Evolutionary conservation across 2,797 vertebrate genomes (phyloP).

Genomic region (Peromyscus nudipes): DNA sequence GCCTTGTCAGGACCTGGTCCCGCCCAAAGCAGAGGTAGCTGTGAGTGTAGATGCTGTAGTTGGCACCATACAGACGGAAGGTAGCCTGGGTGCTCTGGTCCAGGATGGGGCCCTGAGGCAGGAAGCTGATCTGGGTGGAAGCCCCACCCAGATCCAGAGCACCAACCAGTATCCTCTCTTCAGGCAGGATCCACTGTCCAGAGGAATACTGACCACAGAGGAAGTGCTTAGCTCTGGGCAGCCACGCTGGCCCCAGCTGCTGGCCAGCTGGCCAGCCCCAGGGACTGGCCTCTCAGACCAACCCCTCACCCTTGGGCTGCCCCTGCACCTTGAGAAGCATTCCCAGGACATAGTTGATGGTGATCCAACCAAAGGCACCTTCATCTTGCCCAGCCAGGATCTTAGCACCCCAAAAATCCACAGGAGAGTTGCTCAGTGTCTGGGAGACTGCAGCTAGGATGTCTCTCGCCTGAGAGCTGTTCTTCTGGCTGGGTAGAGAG

Average conservation of each 20-base stretch:
- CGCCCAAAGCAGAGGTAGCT: constrained; percentile 95
- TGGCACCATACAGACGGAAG: constrained; percentile 91
- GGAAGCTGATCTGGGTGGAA: constrained; percentile 94
- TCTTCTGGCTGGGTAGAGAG: constrained; percentile 69
- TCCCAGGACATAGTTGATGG: constrained; percentile 94
- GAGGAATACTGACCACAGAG: constrained; percentile 91
- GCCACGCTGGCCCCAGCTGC: accelerated
- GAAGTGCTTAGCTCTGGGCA: background rate
- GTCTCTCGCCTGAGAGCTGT: constrained; percentile 72
- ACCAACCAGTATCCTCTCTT: constrained; percentile 88
- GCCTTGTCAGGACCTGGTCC: constrained; percentile 88
- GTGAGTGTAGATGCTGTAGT: constrained; percentile 93
- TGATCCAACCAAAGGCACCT: constrained; percentile 95
- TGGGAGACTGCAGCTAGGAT: constrained; percentile 89
- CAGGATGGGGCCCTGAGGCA: constrained; percentile 86
- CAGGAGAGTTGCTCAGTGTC: constrained; percentile 89
- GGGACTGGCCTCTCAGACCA: background rate
- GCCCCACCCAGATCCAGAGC: constrained; percentile 94
- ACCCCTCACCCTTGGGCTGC: background rate
- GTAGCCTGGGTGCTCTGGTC: constrained; percentile 85
- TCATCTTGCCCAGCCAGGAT: constrained; percentile 93
- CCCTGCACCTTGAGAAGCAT: constrained; percentile 93
- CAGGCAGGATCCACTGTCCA: constrained; percentile 91
- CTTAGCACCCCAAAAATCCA: constrained; percentile 90
- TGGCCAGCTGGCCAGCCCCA: background rate